Conservation (phyloP, 2,797 vertebrate genomes). For the Decapterus maruadsi region DNA sequence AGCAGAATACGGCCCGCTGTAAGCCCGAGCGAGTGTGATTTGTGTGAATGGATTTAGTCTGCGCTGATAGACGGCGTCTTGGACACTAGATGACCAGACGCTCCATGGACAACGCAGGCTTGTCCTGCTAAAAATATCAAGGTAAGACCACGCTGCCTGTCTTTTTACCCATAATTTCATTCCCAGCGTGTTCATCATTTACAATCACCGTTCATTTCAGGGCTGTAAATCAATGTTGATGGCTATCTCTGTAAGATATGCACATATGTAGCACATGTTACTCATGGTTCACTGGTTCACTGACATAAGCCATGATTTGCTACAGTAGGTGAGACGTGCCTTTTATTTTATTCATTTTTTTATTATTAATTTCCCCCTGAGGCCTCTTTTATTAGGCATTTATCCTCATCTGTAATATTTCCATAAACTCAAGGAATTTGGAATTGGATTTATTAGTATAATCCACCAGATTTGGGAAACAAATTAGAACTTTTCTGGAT, state of each 20-base stretch:
- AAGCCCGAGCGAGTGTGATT: conserved; percentile 76
- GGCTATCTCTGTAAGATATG: neutral
- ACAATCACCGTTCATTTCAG: conserved; percentile 8
- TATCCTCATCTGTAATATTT: conserved; percentile 15
- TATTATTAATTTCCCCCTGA: neutral
- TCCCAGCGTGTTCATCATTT: conserved; percentile 15
- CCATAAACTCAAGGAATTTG: neutral
- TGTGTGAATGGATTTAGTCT: conserved; percentile 72
- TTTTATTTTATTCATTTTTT: neutral
- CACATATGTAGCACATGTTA: neutral
- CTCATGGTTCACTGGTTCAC: too few species aligned
- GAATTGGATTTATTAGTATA: neutral
- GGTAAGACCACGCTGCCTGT: conserved; percentile 62
- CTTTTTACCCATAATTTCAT: conserved; percentile 25
- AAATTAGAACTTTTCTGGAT: neutral
- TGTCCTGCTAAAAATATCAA: conserved; percentile 44
- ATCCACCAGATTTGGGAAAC: neutral
- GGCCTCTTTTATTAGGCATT: neutral
- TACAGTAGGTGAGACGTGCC: neutral
- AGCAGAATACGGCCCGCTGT: conserved; percentile 68
- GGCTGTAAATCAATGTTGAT: conserved; percentile 1
- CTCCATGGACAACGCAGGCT: conserved; percentile 23
- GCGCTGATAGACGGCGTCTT: conserved; percentile 39
- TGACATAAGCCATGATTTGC: neutral
- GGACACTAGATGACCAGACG: conserved; percentile 51